Conservation (phyloP, 2,113 vertebrate species). For the Steatornis caripensis region DNA sequence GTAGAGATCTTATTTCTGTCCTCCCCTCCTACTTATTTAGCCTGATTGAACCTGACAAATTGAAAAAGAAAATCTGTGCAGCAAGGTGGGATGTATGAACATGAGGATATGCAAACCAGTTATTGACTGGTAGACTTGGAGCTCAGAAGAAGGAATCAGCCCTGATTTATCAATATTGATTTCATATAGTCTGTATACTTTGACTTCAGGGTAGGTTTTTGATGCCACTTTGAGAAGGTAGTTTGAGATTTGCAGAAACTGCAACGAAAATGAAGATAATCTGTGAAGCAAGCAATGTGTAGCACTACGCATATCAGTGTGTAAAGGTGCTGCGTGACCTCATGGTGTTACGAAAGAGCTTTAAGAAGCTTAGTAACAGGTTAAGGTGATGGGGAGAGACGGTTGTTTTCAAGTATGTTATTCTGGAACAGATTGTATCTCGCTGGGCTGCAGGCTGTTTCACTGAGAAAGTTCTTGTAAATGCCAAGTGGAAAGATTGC, state of each 20-base stretch:
- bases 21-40: accelerated
- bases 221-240: neutral
- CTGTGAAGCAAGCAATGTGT: neutral
- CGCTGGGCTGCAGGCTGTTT: neutral
- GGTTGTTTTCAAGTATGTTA: neutral
- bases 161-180: neutral
- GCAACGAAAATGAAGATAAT: neutral
- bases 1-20: neutral
- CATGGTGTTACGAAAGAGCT: neutral
- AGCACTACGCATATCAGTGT: neutral
- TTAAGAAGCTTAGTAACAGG: neutral
- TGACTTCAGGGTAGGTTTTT: neutral
- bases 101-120: neutral
- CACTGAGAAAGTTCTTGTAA: neutral
- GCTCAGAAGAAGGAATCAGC: neutral
- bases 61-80: neutral
- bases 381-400: neutral
- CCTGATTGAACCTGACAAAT: neutral
- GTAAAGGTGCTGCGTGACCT: neutral
- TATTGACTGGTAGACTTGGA: neutral
- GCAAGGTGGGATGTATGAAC: neutral
- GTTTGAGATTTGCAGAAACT: neutral
- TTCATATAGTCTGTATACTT: neutral
- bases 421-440: neutral
- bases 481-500: neutral